Evolutionary conservation across 2,888 invertebrate genomes (phyloP), one percentile per base, ranked within the genome.

Genomic region (Zhengitettix transpicula): DNA sequence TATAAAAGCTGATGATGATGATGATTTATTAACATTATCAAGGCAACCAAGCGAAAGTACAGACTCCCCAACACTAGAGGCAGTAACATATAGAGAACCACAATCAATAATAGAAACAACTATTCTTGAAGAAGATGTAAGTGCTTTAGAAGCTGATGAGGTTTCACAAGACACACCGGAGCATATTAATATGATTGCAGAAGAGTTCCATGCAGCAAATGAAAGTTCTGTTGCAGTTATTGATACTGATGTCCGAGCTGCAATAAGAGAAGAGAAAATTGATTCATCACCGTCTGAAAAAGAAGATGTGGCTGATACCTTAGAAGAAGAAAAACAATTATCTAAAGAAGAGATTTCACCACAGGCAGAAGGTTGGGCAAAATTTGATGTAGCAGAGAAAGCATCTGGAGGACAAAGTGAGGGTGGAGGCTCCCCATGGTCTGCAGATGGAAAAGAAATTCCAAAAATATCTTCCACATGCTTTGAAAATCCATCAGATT

Each of bases 381-480:
- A 80, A 52, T 81, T 81, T 65, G 81, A 81, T 55, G 47, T 60
- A 16, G 28, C 70, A 1, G 71, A 72, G 40, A 71, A 70, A 64
- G 69, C 70, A 1, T 69, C 67, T 9, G 65, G 59, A 53, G 55
- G 55, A 12, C 60, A 59, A 28, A 59, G 59, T 56, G 64, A 71
- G 5, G 71, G 71, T 9, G 73, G 79, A 1, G 83, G 83, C 3
- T 87, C 87, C 1, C 86, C 84, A 0, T 87, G 86, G 79, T 89
- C 89, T 0, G 86, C 87, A 1, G 89, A 89, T 73, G 85, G 85
- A 1, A 81, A 82, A 58, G 82, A 84, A 64, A 77, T 78, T 58
- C 74, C 73, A 15, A 74, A 74, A 56, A 75, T 75, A 42, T 71
- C 73, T 0, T 69, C 73, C 1, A 64, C 66, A 44, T 78, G 79